These are phyloP conservation scores for Peucedramus taeniatus DNA, from an alignment of 2,113 vertebrate species.

Conservation along the genomic window DNA sequence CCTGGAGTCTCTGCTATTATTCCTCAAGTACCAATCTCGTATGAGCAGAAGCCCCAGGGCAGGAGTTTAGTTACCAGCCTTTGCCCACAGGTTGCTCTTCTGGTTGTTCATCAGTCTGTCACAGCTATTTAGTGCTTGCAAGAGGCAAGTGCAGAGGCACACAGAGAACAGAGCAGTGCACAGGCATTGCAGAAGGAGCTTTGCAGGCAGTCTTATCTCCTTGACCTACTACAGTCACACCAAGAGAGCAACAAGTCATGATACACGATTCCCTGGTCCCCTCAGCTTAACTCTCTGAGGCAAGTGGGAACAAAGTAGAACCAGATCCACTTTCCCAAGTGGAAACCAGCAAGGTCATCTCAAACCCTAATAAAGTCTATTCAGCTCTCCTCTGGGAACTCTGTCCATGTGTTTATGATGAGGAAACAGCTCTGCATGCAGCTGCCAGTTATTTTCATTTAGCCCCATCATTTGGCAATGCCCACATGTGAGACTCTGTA, in stretches of 20 bases:
- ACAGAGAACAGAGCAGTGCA: not conserved
- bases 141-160: not conserved
- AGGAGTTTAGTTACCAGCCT: not conserved
- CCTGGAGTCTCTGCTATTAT: not conserved
- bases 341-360: not conserved
- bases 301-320: not conserved
- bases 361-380: not conserved
- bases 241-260: not conserved
- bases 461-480: not conserved
- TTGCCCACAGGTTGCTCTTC: not conserved
- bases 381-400: not conserved
- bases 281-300: not conserved
- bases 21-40: not conserved
- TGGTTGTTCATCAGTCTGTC: not conserved
- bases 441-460: not conserved
- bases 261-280: not conserved
- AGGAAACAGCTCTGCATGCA: not conserved
- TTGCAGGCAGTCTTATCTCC: not conserved
- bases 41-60: not conserved
- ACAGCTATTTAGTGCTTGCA: not conserved
- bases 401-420: not conserved
- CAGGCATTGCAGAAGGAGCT: not conserved
- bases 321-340: not conserved
- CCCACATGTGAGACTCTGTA: not conserved
- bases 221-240: not conserved